Conservation (phyloP, 2,888 invertebrate genomes). For the Oligia strigilis region DNA sequence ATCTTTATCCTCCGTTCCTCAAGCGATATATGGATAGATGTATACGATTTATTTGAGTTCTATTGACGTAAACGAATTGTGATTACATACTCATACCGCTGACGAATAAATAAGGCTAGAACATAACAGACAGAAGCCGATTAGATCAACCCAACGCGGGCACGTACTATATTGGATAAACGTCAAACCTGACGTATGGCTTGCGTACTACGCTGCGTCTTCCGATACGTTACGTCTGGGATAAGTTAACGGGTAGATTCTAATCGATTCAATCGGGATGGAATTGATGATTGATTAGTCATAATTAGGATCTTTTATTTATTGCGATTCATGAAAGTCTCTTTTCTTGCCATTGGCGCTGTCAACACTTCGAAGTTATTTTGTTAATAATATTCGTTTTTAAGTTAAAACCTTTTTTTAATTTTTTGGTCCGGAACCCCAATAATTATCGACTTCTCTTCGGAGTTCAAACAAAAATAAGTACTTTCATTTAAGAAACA, state of each 20-base stretch:
- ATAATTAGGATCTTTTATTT: background rate
- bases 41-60: constrained; percentile 46
- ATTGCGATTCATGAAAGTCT: background rate
- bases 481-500: background rate
- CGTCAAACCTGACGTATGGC: constrained; percentile 87
- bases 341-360: background rate
- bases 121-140: constrained; percentile 73
- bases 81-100: constrained; percentile 68
- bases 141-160: constrained; percentile 80
- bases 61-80: constrained; percentile 69
- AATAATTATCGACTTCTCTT: background rate
- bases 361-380: background rate
- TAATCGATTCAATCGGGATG: constrained; percentile 40
- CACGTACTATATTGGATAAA: constrained; percentile 89
- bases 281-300: constrained; percentile 8
- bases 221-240: constrained; percentile 62
- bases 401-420: background rate
- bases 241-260: constrained; percentile 56
- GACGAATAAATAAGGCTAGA: constrained; percentile 75
- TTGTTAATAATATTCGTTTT: background rate
- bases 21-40: constrained; percentile 34
- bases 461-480: background rate
- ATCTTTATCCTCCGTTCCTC: constrained; percentile 21
- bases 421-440: background rate
- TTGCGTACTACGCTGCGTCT: constrained; percentile 76